A percentile compares a stretch with the other conserved stretches of the same genome.
phyloP scores from a whole-genome alignment of 92 coral and sea anemone genomes.

The Paragorgia papillata region DNA sequence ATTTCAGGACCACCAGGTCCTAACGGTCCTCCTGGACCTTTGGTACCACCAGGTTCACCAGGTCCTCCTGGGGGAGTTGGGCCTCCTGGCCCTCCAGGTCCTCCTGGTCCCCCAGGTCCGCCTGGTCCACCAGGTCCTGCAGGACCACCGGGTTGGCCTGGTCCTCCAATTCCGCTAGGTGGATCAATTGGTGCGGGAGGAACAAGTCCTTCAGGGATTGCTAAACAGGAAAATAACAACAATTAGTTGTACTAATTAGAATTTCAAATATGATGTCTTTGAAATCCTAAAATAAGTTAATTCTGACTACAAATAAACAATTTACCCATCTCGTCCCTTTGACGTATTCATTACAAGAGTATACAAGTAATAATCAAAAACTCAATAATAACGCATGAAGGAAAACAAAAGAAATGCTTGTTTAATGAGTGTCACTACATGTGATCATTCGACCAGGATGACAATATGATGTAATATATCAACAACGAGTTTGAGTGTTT shows the following conservation, averaged over 20 bases:
- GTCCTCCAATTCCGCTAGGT: conserved; percentile 15
- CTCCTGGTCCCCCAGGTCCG: conserved; percentile 67
- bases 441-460: too few species aligned
- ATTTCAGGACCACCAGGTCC: conserved; percentile 57
- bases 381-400: too few species aligned
- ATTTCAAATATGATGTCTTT: too few species aligned
- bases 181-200: conserved; percentile 5
- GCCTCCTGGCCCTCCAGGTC: conserved; percentile 51
- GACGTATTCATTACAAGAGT: too few species aligned
- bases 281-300: too few species aligned
- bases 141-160: conserved; percentile 44
- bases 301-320: too few species aligned
- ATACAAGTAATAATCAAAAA: too few species aligned
- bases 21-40: conserved; percentile 29
- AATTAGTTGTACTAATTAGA: neutral
- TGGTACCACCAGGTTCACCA: conserved; percentile 35
- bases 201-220: neutral
- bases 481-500: too few species aligned
- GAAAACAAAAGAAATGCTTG: too few species aligned
- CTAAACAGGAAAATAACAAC: neutral
- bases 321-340: too few species aligned
- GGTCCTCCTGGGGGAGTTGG: conserved; percentile 42
- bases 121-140: conserved; percentile 26
- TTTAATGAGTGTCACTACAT: too few species aligned
- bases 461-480: too few species aligned